Base-by-base conservation (phyloP, 2,797 vertebrate species). In the Darevskia nairensis region DNA sequence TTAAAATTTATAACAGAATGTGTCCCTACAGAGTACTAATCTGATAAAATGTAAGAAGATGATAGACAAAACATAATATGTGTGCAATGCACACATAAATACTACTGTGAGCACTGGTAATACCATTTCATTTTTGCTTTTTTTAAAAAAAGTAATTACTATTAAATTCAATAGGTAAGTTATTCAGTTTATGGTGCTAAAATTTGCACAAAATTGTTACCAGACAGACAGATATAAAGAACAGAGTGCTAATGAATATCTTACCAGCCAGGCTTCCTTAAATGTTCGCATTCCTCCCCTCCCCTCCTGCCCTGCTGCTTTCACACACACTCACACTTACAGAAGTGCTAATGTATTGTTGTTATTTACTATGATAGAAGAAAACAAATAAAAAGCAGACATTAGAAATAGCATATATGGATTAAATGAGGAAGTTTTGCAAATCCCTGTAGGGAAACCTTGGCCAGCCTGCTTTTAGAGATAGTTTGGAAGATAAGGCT, bases 391-490 rank as follows among this genome's bases (percentile, higher is more conserved):
- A 66, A 64, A 64, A 6, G 10, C 35, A 2, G 6, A 87, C 35
- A 61, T 13, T 88, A 32, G 84, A 86, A 91, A 83, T 4, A 29
- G 72, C 39, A 46, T 41, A 69, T 81, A 41, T 69, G 61, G 87
- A 94, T 82, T 87, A 46, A 21, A 55, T 85, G 90, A 90, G 92
- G 82, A 41, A 2, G 9, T 87, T 77, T 61, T 74, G 76, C 86
- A 88, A 92, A 78, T 87, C 85, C 27, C 90, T 94, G 88, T 55
- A 79, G 90, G 50, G 88, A 91, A 94, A 92, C 78, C 78, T 90
- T 93, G 88, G 61, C 61, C 94, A 95, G 95, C 87, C 85, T 85
- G 8, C 25, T 90, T 86, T 91, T 92, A 84, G 92, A 93, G 91
- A 94, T 92, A 84, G 46, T 87, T 90, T 85, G 79, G 89, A 85